These are phyloP conservation scores for Thaleichthys pacificus DNA, from an alignment of 2,797 vertebrate species.

Conservation along the genomic window DNA sequence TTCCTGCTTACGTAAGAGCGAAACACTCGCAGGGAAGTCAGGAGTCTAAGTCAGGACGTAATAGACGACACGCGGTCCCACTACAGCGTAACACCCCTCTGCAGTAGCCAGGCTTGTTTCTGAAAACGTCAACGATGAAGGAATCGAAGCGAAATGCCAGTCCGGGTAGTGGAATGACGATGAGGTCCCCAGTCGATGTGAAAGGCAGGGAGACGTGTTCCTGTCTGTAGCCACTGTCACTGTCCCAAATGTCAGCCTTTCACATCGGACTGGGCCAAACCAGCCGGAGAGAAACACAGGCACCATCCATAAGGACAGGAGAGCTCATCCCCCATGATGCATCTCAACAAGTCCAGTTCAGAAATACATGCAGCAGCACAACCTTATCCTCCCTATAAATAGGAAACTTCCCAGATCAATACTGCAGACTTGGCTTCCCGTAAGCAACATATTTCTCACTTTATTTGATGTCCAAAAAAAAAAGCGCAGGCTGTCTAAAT, in stretches of 20 bases:
- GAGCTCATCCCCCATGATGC: not conserved
- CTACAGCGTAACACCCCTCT: slow-evolving; percentile 29
- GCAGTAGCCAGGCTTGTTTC: slow-evolving; percentile 11
- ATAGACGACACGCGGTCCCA: slow-evolving; percentile 3
- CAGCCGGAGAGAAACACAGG: not conserved
- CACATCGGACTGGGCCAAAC: not conserved
- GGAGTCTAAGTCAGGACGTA: not conserved
- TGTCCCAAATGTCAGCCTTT: not conserved
- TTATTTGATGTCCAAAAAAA: slow-evolving; percentile 16
- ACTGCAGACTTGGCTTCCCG: slow-evolving; percentile 17
- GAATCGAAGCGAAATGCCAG: too few relatives aligned
- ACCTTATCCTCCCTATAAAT: not conserved
- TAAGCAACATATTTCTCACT: slow-evolving; percentile 37
- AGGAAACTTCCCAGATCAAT: not conserved
- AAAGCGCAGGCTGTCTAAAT: slow-evolving; percentile 18
- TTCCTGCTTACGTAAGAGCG: slow-evolving; percentile 31
- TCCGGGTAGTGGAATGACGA: too few relatives aligned
- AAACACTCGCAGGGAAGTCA: slow-evolving; percentile 32
- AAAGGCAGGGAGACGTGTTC: slow-evolving; percentile 17
- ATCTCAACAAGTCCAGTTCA: not conserved
- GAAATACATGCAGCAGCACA: not conserved
- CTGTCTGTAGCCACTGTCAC: slow-evolving; percentile 6
- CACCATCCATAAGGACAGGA: not conserved
- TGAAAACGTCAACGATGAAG: not conserved
- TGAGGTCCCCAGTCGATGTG: too few relatives aligned